These are phyloP conservation scores for Lithosia quadra DNA, from an alignment of 2,888 invertebrate species.

Conservation along the genomic window DNA sequence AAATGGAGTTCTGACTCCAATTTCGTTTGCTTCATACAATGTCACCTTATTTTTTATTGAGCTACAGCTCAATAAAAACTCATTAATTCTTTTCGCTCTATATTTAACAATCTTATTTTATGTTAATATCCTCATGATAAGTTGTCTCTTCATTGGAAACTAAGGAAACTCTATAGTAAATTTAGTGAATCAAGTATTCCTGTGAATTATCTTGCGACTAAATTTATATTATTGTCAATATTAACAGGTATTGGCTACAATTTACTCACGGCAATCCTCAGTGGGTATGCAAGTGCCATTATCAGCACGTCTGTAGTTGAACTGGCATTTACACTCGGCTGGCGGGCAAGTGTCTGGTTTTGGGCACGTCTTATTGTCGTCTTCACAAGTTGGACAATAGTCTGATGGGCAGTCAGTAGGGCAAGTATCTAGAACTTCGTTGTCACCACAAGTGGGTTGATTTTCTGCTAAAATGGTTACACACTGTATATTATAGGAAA, in stretches of 20 bases:
- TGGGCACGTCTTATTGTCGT: conserved; percentile 8
- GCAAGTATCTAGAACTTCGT: conserved; percentile 56
- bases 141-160: too few relatives aligned
- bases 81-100: too few relatives aligned
- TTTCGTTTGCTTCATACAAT: too few relatives aligned
- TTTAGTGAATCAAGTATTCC: too few relatives aligned
- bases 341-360: conserved; percentile 12
- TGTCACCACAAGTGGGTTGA: conserved; percentile 16
- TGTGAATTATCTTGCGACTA: too few relatives aligned
- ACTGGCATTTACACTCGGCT: conserved; percentile 16
- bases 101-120: too few relatives aligned
- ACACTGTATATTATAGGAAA: background rate
- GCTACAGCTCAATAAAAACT: too few relatives aligned
- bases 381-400: conserved; percentile 23
- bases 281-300: conserved; percentile 36
- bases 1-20: too few relatives aligned
- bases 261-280: conserved; percentile 31
- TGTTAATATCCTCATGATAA: too few relatives aligned
- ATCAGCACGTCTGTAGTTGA: conserved; percentile 17
- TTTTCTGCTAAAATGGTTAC: background rate
- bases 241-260: background rate
- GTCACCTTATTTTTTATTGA: too few relatives aligned
- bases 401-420: conserved; percentile 56
- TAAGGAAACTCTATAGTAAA: too few relatives aligned
- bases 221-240: too few relatives aligned